phyloP scores from a whole-genome alignment of 2,888 invertebrate genomes.

The Dione vanillae region DNA sequence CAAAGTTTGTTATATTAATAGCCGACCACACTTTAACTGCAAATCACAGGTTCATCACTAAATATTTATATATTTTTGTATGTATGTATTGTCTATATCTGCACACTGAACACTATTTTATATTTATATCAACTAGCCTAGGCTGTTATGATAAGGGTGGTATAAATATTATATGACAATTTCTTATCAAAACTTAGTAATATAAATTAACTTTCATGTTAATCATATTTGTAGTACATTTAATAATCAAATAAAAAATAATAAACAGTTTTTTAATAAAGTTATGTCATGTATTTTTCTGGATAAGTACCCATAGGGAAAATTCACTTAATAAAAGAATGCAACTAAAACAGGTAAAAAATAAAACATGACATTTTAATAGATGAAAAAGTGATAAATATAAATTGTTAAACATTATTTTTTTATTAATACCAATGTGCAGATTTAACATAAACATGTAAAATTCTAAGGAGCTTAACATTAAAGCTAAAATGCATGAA shows the following conservation, averaged over 20 bases:
- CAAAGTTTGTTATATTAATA: constrained; percentile 9
- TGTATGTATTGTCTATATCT: neutral
- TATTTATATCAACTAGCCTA: neutral
- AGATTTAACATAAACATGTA: neutral
- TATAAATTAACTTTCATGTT: too few relatives aligned
- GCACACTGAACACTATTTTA: neutral
- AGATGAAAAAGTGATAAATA: neutral
- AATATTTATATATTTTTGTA: neutral
- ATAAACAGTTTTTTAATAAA: too few relatives aligned
- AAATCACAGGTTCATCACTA: constrained; percentile 18
- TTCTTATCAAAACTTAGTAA: neutral
- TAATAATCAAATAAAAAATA: too few relatives aligned
- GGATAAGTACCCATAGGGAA: too few relatives aligned
- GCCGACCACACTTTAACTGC: constrained; percentile 22
- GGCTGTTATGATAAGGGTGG: neutral
- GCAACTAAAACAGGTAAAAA: too few relatives aligned
- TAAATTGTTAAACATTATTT: too few relatives aligned
- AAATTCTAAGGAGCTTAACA: constrained; percentile 1
- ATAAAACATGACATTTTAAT: neutral
- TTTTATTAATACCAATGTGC: neutral
- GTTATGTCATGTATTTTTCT: too few relatives aligned
- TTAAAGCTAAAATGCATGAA: constrained; percentile 35
- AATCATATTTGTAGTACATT: too few relatives aligned
- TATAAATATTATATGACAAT: too few relatives aligned
- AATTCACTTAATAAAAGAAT: too few relatives aligned